phyloP scores from a whole-genome alignment of 2,113 vertebrate genomes.

The Pungitius pungitius region DNA sequence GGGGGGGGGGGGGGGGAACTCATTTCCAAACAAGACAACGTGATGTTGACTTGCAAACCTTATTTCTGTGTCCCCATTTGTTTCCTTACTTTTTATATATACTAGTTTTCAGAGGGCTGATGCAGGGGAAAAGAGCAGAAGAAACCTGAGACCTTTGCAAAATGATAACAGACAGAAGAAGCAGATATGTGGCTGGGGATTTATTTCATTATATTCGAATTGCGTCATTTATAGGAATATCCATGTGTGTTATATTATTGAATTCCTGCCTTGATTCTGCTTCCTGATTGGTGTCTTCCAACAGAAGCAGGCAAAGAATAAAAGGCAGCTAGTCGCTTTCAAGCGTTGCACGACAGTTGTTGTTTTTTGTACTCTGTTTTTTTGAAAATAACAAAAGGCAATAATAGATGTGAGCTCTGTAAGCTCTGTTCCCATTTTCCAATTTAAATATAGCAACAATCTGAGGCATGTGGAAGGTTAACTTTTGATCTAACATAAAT shows the following conservation, averaged over 20 bases:
- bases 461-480: slow-evolving; percentile 36
- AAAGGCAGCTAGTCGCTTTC: neutral
- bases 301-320: neutral
- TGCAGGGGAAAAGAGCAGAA: neutral
- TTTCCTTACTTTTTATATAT: neutral
- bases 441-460: slow-evolving; percentile 44
- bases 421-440: slow-evolving; percentile 5
- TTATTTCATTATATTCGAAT: too few species aligned
- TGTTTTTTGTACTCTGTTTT: neutral
- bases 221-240: neutral
- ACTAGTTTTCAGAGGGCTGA: neutral
- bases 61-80: neutral
- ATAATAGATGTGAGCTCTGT: slow-evolving; percentile 12
- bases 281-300: neutral
- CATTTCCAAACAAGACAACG: neutral
- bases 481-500: slow-evolving; percentile 41
- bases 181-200: neutral
- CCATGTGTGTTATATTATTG: neutral
- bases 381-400: slow-evolving; percentile 3
- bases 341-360: too few species aligned
- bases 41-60: neutral
- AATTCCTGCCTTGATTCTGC: too few species aligned
- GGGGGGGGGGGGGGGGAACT: neutral
- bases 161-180: neutral
- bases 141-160: neutral